A percentile compares a stretch with the other conserved stretches of the same genome.
Evolutionary conservation across 2,113 vertebrate genomes (phyloP).

Genomic region (Heterocephalus glaber): DNA sequence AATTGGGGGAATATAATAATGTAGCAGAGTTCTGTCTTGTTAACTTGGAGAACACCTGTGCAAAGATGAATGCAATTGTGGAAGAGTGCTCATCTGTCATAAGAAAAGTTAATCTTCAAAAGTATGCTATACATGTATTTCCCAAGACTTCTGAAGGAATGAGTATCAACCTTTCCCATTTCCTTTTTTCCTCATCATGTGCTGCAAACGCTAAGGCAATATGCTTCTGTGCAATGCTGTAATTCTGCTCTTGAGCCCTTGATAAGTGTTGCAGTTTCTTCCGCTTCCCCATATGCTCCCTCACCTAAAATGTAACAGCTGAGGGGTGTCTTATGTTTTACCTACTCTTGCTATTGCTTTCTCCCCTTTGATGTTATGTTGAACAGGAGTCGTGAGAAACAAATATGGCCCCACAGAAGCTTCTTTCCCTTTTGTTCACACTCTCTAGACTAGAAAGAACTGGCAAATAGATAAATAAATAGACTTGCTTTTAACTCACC

Average conservation of each 20-base stretch:
- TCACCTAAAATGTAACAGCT: slow-evolving; percentile 37
- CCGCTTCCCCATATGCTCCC: not conserved
- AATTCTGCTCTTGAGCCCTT: slow-evolving; percentile 39
- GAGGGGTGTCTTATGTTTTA: slow-evolving; percentile 51
- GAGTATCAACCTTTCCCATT: not conserved
- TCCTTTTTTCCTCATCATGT: not conserved
- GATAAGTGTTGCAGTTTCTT: not conserved
- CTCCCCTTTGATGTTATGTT: not conserved
- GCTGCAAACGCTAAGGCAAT: slow-evolving; percentile 25
- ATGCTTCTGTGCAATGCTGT: slow-evolving; percentile 21
- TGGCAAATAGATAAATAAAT: slow-evolving; percentile 42
- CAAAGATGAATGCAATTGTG: not conserved
- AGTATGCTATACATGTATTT: not conserved
- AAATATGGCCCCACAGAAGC: not conserved
- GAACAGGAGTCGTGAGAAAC: slow-evolving; percentile 19
- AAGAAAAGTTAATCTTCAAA: slow-evolving; percentile 59
- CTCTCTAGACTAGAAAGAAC: slow-evolving; percentile 63
- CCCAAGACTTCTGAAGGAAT: not conserved
- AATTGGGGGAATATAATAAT: not conserved
- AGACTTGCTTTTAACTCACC: slow-evolving; percentile 13
- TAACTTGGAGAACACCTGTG: not conserved
- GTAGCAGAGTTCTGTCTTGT: not conserved
- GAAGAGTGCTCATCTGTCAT: not conserved
- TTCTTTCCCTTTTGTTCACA: slow-evolving; percentile 34
- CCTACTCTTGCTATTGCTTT: slow-evolving; percentile 69